Evolutionary conservation across 1,140 invertebrate species (phyloP).

Genomic region (Drosophila seguyi): DNA sequence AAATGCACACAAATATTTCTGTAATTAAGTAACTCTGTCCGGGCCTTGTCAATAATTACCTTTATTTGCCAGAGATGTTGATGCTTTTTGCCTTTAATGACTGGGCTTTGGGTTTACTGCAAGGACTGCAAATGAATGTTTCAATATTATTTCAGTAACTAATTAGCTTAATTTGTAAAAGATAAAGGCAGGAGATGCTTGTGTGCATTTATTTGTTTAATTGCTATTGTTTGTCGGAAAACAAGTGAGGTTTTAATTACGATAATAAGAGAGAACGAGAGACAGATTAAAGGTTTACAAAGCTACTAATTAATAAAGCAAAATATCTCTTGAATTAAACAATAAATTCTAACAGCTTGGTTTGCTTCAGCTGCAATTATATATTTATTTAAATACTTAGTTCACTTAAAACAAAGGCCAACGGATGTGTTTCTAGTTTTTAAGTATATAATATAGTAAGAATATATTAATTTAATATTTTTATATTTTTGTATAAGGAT

Average conservation of each 20-base stretch:
- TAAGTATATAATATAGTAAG: background rate
- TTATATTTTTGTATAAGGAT: too few relatives aligned
- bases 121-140: background rate
- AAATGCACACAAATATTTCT: background rate
- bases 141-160: slow-evolving; percentile 6
- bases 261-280: background rate
- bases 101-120: background rate
- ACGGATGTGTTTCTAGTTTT: background rate
- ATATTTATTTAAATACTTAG: background rate
- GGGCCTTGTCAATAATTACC: slow-evolving; percentile 1
- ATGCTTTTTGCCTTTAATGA: background rate
- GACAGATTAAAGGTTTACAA: background rate
- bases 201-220: background rate
- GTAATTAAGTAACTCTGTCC: background rate
- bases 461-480: background rate
- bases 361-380: background rate
- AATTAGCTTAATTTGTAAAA: slow-evolving; percentile 8
- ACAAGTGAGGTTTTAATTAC: background rate
- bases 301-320: background rate
- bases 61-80: background rate
- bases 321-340: background rate
- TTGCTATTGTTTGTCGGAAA: background rate
- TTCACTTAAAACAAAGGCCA: background rate
- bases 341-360: background rate
- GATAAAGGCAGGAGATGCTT: background rate